Conservation (phyloP, 2,888 invertebrate genomes). For the Schizaphis graminum region DNA sequence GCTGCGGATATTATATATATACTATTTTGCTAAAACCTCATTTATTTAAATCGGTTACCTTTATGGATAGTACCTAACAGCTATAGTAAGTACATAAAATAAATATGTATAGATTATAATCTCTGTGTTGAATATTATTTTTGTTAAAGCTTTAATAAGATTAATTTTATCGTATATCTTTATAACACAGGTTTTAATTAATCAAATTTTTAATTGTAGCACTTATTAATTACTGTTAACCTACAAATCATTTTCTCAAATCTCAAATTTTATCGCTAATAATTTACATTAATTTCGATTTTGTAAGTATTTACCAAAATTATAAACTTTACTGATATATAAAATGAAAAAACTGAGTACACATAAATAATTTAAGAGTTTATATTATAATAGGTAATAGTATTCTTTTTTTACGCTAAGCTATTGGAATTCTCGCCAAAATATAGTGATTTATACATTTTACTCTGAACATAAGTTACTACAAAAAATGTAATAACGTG, state of each 20-base stretch:
- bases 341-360: neutral
- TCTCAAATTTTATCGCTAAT: neutral
- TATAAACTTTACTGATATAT: neutral
- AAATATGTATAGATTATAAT: neutral
- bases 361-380: neutral
- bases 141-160: neutral
- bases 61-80: neutral
- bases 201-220: neutral
- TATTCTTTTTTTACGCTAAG: neutral
- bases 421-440: neutral
- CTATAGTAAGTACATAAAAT: neutral
- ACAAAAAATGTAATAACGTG: neutral
- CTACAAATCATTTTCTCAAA: neutral
- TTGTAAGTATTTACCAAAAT: neutral
- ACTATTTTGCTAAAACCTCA: constrained; percentile 10
- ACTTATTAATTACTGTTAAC: neutral
- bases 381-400: neutral
- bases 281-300: neutral
- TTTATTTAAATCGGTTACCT: constrained; percentile 38
- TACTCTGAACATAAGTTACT: neutral
- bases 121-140: neutral
- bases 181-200: neutral
- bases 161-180: neutral
- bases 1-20: neutral
- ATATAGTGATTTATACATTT: neutral